These are phyloP conservation scores for Drosophila athabasca DNA, from an alignment of 1,140 invertebrate genomes.

Conservation along the genomic window DNA sequence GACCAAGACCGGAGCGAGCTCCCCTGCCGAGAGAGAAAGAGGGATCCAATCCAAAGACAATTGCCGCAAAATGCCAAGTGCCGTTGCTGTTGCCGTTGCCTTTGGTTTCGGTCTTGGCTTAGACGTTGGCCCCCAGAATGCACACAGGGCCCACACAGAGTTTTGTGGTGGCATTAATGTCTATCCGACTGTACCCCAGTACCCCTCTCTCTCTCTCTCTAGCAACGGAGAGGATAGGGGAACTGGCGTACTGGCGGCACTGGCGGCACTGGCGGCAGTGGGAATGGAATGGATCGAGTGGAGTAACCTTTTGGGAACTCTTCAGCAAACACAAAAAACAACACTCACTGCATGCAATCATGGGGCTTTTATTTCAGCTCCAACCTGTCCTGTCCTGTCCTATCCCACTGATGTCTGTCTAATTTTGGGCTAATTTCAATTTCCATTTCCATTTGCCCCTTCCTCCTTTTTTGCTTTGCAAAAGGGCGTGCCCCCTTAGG, in stretches of 20 bases:
- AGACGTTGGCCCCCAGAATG: neutral
- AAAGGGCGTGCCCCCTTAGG: no score
- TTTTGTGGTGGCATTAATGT: neutral
- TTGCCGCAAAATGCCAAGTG: conserved; percentile 72
- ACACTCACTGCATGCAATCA: conserved; percentile 7
- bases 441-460: conserved; percentile 53
- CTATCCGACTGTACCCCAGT: neutral
- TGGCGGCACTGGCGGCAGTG: conserved; percentile 26
- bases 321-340: conserved; percentile 9
- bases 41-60: conserved; percentile 28
- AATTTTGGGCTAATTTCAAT: conserved; percentile 77
- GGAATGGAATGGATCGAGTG: conserved; percentile 33
- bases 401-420: conserved; percentile 61
- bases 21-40: conserved; percentile 11
- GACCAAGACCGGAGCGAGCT: conserved; percentile 18
- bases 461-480: neutral
- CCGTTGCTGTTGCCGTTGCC: conserved; percentile 52
- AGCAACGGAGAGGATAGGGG: no score
- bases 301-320: conserved; percentile 59
- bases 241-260: no score
- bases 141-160: conserved; percentile 29
- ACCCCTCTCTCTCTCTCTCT: neutral
- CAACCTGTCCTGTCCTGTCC: conserved; percentile 47
- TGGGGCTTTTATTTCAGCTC: conserved; percentile 21
- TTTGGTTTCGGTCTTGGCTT: conserved; percentile 21